Base-by-base conservation (phyloP, 2,113 vertebrate genomes). In the Pterophyllum scalare region DNA sequence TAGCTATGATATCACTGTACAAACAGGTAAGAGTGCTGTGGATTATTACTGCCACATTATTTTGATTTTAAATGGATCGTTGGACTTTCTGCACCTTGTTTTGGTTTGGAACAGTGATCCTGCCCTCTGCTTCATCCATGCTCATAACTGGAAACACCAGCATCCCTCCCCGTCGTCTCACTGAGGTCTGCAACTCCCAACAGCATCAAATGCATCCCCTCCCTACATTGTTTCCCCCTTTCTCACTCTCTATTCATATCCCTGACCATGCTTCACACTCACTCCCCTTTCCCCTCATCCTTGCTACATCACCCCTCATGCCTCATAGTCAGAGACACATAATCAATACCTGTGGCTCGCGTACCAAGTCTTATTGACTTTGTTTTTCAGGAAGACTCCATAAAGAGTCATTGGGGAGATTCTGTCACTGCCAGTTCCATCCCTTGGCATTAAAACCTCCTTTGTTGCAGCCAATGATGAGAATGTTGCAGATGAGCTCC, bases 331-430 rank as follows among this genome's bases (percentile, higher is more conserved):
- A 52, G 75, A 90, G 95, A 93, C 93, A 94, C 88, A 61, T 93
- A 95, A 96, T 96, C 95, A 83, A 96, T 96, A 94, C 74, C 84
- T 31, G 43, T 64, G 80, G 91, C 93, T 87, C 56, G 91, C 80
- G 59, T 91, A 82, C 88, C 83, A 92, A 89, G 86, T 90, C 88
- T 84, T 95, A 96, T 96, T 95, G 95, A 96, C 93, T 96, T 94
- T 92, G 91, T 94, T 95, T 96, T 94, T 92, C 91, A 89, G 92
- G 89, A 95, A 95, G 94, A 95, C 94, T 95, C 87, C 89, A 94
- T 95, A 96, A 95, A 95, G 87, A 95, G 91, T 89, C 93, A 83
- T 46, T 62, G 75, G 95, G 94, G 95, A 95, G 91, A 91, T 85
- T 91, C 78, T 93, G 94, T 95, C 94, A 92, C 88, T 86, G 84